phyloP scores from a whole-genome alignment of 2,888 invertebrate species.

The Melanophora roralis region DNA sequence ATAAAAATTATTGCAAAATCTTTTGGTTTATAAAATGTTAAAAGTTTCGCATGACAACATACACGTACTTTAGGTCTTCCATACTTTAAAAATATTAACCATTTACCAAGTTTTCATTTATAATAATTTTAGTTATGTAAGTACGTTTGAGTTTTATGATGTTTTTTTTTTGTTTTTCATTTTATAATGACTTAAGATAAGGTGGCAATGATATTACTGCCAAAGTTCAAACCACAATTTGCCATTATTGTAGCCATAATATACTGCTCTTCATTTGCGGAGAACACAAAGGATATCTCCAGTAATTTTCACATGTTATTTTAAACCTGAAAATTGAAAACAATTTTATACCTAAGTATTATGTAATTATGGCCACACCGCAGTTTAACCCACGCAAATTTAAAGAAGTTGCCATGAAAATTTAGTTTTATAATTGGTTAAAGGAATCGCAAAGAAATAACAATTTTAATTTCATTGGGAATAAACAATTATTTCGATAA shows the following conservation, averaged over 20 bases:
- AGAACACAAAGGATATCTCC: background rate
- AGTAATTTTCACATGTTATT: conserved; percentile 45
- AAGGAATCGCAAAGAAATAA: background rate
- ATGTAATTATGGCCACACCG: background rate
- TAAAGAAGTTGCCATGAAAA: background rate
- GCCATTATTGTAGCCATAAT: conserved; percentile 27
- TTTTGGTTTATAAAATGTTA: background rate
- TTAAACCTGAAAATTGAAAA: conserved; percentile 53
- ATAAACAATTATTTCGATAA: too few species aligned
- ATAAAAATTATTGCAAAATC: conserved; percentile 45
- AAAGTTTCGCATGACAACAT: background rate
- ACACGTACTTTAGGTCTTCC: background rate
- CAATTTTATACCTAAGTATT: background rate
- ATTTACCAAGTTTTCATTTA: conserved; percentile 10
- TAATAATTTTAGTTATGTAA: background rate
- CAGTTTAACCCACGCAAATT: conserved; percentile 30
- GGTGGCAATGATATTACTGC: conserved; percentile 29
- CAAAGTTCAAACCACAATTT: conserved; percentile 37
- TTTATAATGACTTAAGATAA: conserved; percentile 22
- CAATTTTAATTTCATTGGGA: too few species aligned
- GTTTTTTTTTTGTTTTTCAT: background rate
- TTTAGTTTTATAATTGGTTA: background rate
- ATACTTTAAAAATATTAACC: background rate
- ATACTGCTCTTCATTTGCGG: background rate
- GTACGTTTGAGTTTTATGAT: conserved; percentile 3